Evolutionary conservation across 1,140 invertebrate species (phyloP).

Genomic region (Plutomurus gul): DNA sequence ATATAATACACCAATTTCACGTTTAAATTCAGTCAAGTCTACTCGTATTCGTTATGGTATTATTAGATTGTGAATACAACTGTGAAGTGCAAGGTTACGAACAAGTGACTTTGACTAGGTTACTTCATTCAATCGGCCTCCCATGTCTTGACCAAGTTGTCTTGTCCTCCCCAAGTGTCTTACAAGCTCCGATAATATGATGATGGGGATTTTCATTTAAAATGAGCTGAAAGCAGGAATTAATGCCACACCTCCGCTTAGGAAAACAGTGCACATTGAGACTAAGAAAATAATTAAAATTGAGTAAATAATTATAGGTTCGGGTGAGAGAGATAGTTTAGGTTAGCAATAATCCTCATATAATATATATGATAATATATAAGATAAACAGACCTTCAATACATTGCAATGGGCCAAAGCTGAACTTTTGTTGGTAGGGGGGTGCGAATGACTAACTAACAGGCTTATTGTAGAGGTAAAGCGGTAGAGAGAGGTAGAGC

Average conservation of each 20-base stretch:
- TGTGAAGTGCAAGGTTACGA: too few relatives aligned
- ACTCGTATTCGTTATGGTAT: too few relatives aligned
- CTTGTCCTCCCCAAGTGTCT: conserved; percentile 13
- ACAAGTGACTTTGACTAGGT: neutral
- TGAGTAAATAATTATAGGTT: conserved; percentile 48
- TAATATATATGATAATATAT: neutral
- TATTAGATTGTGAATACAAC: too few relatives aligned
- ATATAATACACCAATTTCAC: too few relatives aligned
- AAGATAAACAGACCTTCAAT: too few relatives aligned
- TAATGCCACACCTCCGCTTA: neutral
- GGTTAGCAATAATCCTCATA: conserved; percentile 10
- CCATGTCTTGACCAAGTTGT: neutral
- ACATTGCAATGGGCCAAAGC: neutral
- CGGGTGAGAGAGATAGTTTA: conserved; percentile 14
- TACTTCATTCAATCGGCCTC: neutral
- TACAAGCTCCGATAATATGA: neutral
- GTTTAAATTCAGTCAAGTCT: too few relatives aligned
- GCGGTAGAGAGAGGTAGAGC: neutral
- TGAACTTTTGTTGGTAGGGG: neutral
- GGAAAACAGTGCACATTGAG: too few relatives aligned
- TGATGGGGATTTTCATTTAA: neutral
- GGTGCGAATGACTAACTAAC: too few relatives aligned
- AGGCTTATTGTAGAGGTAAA: too few relatives aligned
- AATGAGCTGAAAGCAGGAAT: neutral
- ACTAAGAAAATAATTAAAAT: conserved; percentile 48